Evolutionary conservation across 2,797 vertebrate genomes (phyloP), one percentile per base, ranked within the genome.

Genomic region (Chrosomus eos): DNA sequence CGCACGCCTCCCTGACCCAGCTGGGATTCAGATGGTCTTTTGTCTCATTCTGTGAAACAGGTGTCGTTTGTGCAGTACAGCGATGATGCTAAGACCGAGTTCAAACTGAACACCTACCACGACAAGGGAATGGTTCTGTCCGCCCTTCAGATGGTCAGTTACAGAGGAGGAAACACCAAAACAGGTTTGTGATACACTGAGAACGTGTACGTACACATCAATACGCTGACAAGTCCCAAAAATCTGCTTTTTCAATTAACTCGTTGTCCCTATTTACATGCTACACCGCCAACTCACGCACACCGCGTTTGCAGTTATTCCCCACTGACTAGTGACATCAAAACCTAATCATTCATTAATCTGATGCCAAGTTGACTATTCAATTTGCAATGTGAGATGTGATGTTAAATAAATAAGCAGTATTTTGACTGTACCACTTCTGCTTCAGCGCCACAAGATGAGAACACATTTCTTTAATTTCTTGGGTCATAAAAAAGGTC

Each of bases 111-210:
- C 92, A 97, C 97, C 0, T 99, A 98, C 92, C 96, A 97, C 0
- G 95, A 99, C 90, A 99, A 99, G 87, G 97, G 96, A 79, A 92
- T 93, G 53, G 97, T 96, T 28, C 74, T 99, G 23, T 96, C 98
- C 68, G 98, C 98, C 73, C 93, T 99, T 90, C 96, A 97, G 92
- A 95, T 94, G 73, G 94, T 99, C 90, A 96, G 93, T 67, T 99
- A 98, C 93, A 96, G 96, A 94, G 98, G 98, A 93, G 98, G 98
- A 94, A 99, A 99, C 94, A 99, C 98, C 82, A 97, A 96, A 91
- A 99, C 97, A 92, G 98, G 98, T 87, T 64, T 67, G 79, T 70
- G 28, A 23, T 26, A 31, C n/a, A 2, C n/a, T 62, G 23, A 62
- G 60, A 14, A 7, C 0, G 13, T 16, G 6, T 28, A 28, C 6